Base-by-base conservation (phyloP, 2,888 invertebrate genomes). In the Muscina levida region DNA sequence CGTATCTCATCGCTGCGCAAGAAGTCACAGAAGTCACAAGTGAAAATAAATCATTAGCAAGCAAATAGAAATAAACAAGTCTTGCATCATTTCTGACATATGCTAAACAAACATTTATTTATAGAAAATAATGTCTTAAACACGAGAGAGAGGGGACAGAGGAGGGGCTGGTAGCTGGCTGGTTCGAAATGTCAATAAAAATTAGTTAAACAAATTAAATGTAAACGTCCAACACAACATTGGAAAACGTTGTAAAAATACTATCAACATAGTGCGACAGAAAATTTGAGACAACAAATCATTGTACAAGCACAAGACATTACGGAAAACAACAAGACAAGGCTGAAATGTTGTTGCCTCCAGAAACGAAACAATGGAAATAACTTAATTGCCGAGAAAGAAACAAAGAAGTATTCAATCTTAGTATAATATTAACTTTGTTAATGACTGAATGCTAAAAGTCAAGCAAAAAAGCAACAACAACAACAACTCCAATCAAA, bases 161-260 rank as follows among this genome's bases (percentile, higher is more conserved):
- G 31, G 8, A 31, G 31, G 31, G 31, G n/a, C n/a, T n/a, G n/a
- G n/a, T 57, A 59, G 44, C 15, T 37, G 51, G 15, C 51, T 37
- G 71, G 71, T 77, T 74, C 59, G 68, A 77, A 81, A 81, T 81
- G 81, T 74, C 81, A 81, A 77, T 81, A 81, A 77, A 77, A 81
- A 81, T 81, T 81, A 74, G 81, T 81, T 81, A 77, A 81, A 81
- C 81, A 81, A 77, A 81, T 81, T 81, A 81, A 81, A 81, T 81
- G 67, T 68, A 77, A 81, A 77, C 62, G 67, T 66, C 66, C 48
- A 72, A 51, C 39, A 19, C 65, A 59, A 59, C 44, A 65, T 66
- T 62, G 46, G 24, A 37, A n/a, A 59, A 48, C 1, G 37, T 8
- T 13, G 2, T 46, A 37, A 39, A 31, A 13, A 70, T 24, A 56